Evolutionary conservation across 2,888 invertebrate species (phyloP).

Genomic region (Limnephilus auricula): DNA sequence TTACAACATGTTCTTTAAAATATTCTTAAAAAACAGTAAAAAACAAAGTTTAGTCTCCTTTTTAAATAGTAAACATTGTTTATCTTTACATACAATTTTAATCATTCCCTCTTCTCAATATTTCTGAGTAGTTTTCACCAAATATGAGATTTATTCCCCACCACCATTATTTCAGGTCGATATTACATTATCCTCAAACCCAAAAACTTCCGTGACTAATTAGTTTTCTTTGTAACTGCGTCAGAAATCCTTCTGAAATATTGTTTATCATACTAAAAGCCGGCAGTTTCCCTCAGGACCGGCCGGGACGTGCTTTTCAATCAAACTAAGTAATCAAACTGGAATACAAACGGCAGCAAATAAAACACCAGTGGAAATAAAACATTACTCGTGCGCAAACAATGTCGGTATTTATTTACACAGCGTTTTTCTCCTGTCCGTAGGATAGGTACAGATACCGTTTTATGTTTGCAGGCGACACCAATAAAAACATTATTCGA

Average conservation of each 20-base stretch:
- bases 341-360: conserved; percentile 10
- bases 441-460: not conserved
- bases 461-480: not conserved
- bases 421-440: not conserved
- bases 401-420: conserved; percentile 6
- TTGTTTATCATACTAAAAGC: conserved; percentile 31
- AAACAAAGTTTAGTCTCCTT: too few relatives aligned
- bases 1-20: too few relatives aligned
- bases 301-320: conserved; percentile 40
- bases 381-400: conserved; percentile 33
- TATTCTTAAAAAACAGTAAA: too few relatives aligned
- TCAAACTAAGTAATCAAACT: conserved; percentile 26
- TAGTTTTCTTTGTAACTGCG: not conserved
- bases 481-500: not conserved
- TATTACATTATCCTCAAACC: not conserved
- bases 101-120: too few relatives aligned
- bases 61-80: too few relatives aligned
- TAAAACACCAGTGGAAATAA: conserved; percentile 31
- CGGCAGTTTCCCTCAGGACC: not conserved
- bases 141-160: not conserved
- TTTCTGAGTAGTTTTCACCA: not conserved
- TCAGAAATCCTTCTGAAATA: not conserved
- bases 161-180: not conserved
- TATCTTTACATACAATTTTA: too few relatives aligned
- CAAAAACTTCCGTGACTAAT: not conserved